Base-by-base conservation (phyloP, 2,888 invertebrate species). In the Archips crataeganus region DNA sequence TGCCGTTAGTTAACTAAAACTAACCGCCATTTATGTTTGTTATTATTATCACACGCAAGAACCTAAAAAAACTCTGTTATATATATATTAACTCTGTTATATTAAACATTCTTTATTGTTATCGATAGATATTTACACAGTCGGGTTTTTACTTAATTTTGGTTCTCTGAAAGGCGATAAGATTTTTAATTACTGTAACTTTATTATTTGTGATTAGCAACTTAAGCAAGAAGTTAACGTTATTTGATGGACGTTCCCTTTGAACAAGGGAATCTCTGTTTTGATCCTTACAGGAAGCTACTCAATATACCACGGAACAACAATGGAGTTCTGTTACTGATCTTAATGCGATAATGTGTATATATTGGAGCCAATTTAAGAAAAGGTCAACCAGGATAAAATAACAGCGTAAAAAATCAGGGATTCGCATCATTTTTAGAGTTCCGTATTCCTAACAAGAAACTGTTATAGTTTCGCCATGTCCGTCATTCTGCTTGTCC, bases 141-240 rank as follows among this genome's bases (percentile, higher is more conserved):
- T 15, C 65, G 59, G 60, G n/a, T 69, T 64, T 47, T 68, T 59
- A 47, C n/a, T 34, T 4, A 42, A 54, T 54, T 54, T 61, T 8
- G 34, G 45, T 74, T 70, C 74, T 65, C 10, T 60, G 74, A 74
- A 74, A 74, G 57, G 32, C 63, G 73, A 69, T 73, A 69, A 71
- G 36, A 42, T 64, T 57, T 23, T 32, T 57, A 57, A 57, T 57
- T 57, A 42, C 23, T 36, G 8, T 42, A 54, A 39, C 9, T 42
- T 70, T 9, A n/a, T 61, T 51, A 51, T 45, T 68, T 47, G 45
- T 68, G 57, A 63, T 73, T 63, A 63, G 59, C 36, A 51, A 57
- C 15, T 13, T 54, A 15, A 68, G 63, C 45, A 34, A 66, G 15
- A 13, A 32, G 15, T 39, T 57, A 57, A 32, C 10, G 32, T 57